These are phyloP conservation scores for Zoanthus sansibaricus DNA, from an alignment of 92 coral and sea anemone species.

Conservation along the genomic window DNA sequence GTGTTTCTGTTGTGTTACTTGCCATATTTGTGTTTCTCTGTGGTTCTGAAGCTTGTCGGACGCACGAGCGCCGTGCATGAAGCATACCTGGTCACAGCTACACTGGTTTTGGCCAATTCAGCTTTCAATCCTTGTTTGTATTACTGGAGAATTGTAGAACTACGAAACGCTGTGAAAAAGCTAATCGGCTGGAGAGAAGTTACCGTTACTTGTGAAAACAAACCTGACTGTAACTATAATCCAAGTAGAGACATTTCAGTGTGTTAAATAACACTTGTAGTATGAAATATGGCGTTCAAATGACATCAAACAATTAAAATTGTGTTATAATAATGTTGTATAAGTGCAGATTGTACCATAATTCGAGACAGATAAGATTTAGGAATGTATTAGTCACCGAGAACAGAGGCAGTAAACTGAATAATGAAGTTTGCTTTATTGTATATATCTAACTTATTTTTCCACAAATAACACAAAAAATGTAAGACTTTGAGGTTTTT, in stretches of 20 bases:
- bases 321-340: too few species aligned
- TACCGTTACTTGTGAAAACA: neutral
- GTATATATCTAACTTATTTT: too few species aligned
- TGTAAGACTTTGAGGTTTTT: too few species aligned
- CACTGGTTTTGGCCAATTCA: slow-evolving; percentile 20
- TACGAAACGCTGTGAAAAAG: slow-evolving; percentile 28
- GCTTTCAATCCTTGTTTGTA: slow-evolving; percentile 41
- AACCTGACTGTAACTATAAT: neutral
- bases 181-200: slow-evolving; percentile 2
- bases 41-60: slow-evolving; percentile 26
- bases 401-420: too few species aligned
- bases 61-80: slow-evolving; percentile 36
- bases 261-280: neutral
- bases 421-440: too few species aligned
- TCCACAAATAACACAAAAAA: too few species aligned
- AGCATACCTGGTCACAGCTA: slow-evolving; percentile 38
- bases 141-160: slow-evolving; percentile 45
- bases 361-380: too few species aligned
- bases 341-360: too few species aligned
- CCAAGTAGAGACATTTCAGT: neutral
- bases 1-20: slow-evolving; percentile 64
- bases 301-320: too few species aligned
- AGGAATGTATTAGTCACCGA: too few species aligned
- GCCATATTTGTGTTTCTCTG: slow-evolving; percentile 67
- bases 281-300: too few species aligned